phyloP scores from a whole-genome alignment of 2,113 vertebrate species.

The Ancistrus triradiatus region DNA sequence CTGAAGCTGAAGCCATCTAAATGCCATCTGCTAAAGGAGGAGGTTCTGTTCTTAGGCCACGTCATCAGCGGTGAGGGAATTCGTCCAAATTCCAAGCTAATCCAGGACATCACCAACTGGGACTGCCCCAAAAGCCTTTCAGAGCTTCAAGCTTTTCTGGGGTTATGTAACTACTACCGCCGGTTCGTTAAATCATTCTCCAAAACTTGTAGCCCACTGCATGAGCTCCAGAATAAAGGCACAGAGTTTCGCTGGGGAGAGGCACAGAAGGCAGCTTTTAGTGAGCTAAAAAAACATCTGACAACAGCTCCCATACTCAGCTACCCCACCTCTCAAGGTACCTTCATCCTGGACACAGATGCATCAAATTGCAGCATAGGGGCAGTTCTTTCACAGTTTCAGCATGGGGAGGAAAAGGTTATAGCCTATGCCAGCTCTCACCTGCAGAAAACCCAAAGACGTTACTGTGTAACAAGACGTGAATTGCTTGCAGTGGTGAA shows the following conservation, averaged over 20 bases:
- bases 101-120: background rate
- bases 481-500: too few species aligned
- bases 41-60: slow-evolving; percentile 32
- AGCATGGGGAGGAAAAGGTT: too few species aligned
- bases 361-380: too few species aligned
- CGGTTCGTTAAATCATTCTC: background rate
- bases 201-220: background rate
- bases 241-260: background rate
- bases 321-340: background rate
- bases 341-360: slow-evolving; percentile 12
- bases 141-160: slow-evolving; percentile 16
- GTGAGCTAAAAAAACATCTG: background rate
- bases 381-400: too few species aligned
- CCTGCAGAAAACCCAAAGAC: too few species aligned
- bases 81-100: background rate
- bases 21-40: slow-evolving; percentile 21
- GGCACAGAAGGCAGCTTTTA: background rate
- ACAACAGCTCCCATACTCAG: background rate
- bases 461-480: too few species aligned
- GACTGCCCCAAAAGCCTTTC: background rate
- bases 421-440: too few species aligned
- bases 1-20: slow-evolving; percentile 38
- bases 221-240: slow-evolving; percentile 1
- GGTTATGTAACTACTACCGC: slow-evolving; percentile 23
- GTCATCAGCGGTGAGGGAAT: slow-evolving; percentile 20